Conservation (phyloP, 2,797 vertebrate species). For the Artibeus lituratus region DNA sequence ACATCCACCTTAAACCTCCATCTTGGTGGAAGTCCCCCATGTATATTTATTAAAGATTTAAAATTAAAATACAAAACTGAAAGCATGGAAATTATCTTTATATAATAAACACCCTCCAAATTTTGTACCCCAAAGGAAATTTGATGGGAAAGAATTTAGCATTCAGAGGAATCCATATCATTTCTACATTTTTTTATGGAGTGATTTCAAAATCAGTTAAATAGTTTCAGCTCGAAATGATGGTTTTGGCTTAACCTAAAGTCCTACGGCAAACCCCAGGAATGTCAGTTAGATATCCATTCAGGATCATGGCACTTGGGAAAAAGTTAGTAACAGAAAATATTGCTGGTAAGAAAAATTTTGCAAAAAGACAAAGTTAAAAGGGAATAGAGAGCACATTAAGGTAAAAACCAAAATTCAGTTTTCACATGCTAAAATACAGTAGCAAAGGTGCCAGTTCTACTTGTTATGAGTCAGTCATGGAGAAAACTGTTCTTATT, state of each 20-base stretch:
- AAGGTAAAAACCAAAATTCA: neutral
- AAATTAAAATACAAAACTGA: conserved; percentile 31
- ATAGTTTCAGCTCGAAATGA: neutral
- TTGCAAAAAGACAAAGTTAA: neutral
- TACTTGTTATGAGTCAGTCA: neutral
- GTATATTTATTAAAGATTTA: neutral
- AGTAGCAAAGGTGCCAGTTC: neutral
- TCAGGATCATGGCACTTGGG: neutral
- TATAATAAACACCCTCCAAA: neutral
- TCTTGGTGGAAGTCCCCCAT: too few species aligned
- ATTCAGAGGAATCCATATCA: neutral
- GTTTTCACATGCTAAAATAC: neutral
- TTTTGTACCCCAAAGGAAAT: neutral
- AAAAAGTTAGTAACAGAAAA: neutral
- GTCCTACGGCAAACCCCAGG: neutral
- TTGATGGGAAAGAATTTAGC: neutral
- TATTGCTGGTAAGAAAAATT: neutral
- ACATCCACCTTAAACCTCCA: too few species aligned
- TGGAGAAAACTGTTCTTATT: neutral
- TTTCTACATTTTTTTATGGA: neutral
- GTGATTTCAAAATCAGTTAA: neutral
- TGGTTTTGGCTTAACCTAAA: neutral
- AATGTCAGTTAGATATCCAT: neutral
- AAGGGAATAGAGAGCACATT: neutral
- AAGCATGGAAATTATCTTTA: neutral